Conservation (phyloP, 1,140 invertebrate genomes). For the Anastrepha obliqua region DNA sequence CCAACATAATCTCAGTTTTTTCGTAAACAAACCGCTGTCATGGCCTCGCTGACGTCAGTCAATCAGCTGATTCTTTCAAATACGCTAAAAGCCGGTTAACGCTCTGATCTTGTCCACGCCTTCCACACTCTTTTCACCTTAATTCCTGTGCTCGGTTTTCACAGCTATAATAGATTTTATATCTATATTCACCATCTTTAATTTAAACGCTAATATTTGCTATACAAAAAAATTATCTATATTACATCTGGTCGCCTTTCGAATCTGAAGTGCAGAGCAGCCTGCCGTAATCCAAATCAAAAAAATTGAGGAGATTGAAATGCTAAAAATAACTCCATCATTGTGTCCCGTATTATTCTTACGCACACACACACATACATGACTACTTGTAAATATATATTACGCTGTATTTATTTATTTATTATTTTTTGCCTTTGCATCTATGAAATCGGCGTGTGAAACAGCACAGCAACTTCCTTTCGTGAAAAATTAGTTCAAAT, state of each 20-base stretch:
- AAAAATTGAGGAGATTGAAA: constrained; percentile 18
- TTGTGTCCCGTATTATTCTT: neutral
- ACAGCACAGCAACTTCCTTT: constrained; percentile 46
- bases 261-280: neutral
- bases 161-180: too few relatives aligned
- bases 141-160: too few relatives aligned
- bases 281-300: neutral
- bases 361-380: neutral
- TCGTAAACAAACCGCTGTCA: too few relatives aligned
- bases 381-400: neutral
- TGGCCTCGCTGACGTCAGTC: too few relatives aligned
- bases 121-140: too few relatives aligned
- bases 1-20: too few relatives aligned
- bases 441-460: constrained; percentile 43
- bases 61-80: too few relatives aligned
- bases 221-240: neutral
- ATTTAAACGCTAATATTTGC: too few relatives aligned
- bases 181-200: too few relatives aligned
- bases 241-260: neutral
- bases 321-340: constrained; percentile 14
- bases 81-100: too few relatives aligned
- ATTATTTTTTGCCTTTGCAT: constrained; percentile 10
- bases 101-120: too few relatives aligned
- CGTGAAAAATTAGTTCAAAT: constrained; percentile 51
- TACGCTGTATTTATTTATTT: constrained; percentile 15